phyloP scores from a whole-genome alignment of 2,113 vertebrate genomes.

The Brevimyrus niger region DNA sequence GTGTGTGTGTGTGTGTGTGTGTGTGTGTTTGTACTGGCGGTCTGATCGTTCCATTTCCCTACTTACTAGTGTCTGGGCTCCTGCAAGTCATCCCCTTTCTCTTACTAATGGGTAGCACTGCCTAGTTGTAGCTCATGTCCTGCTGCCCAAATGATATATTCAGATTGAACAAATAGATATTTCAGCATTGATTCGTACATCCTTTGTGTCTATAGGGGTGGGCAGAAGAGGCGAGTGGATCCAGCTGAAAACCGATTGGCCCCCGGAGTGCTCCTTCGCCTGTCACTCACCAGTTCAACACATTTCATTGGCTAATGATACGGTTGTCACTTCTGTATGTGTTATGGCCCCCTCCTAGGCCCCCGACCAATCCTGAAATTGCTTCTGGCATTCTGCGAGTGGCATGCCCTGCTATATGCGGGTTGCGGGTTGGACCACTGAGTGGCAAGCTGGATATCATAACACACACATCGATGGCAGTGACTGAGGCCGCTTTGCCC shows the following conservation, averaged over 20 bases:
- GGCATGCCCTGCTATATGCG: not conserved
- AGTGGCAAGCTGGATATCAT: not conserved
- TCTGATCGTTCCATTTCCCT: not conserved
- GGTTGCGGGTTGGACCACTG: not conserved
- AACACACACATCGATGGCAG: constrained; percentile 10
- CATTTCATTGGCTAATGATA: not conserved
- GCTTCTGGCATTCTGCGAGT: not conserved
- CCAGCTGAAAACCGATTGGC: not conserved
- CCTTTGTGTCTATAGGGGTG: not conserved
- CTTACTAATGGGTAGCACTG: not conserved
- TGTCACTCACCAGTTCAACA: not conserved
- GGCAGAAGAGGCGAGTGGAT: not conserved
- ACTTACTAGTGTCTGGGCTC: not conserved
- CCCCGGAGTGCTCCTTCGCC: not conserved
- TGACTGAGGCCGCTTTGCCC: not conserved
- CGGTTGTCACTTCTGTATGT: not conserved
- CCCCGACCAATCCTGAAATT: not conserved
- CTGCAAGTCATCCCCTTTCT: not conserved
- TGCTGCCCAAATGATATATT: not conserved
- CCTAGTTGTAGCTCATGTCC: not conserved
- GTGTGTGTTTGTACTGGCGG: not conserved
- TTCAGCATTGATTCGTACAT: not conserved
- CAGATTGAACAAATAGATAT: not conserved
- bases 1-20: not conserved
- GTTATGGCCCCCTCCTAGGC: not conserved